Percentiles rank a stretch among this genome's conserved stretches.
phyloP scores from a whole-genome alignment of 1,140 invertebrate genomes.

The Uloborus diversus region DNA sequence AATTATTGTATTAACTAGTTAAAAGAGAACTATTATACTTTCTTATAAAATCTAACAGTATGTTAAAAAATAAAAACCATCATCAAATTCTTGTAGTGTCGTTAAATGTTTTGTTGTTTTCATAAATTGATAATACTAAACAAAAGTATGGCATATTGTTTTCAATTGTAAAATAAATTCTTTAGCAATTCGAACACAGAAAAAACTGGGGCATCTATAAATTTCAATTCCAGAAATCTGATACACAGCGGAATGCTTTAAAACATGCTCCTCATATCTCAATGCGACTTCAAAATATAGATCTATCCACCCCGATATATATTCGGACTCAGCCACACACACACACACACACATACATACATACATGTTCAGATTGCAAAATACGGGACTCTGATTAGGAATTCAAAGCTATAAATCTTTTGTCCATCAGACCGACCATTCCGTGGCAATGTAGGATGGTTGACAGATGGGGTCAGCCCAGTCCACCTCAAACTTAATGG shows the following conservation, averaged over 20 bases:
- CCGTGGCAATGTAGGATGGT: slow-evolving; percentile 17
- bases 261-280: not conserved
- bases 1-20: no score
- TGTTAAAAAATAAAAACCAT: no score
- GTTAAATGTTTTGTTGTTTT: no score
- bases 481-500: slow-evolving; percentile 52
- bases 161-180: no score
- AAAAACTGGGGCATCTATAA: not conserved
- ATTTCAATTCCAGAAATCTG: not conserved
- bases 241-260: not conserved
- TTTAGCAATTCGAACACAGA: no score
- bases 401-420: not conserved
- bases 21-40: no score
- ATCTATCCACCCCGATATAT: not conserved
- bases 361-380: no score
- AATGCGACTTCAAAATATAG: not conserved
- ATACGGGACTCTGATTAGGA: not conserved
- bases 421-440: slow-evolving; percentile 23
- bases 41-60: no score
- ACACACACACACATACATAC: not conserved
- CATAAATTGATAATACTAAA: no score
- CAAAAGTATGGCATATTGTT: no score
- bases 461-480: slow-evolving; percentile 46
- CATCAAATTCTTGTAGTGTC: no score
- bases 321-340: not conserved